Evolutionary conservation across 2,888 invertebrate genomes (phyloP).

Genomic region (Drosophila maculinotata): DNA sequence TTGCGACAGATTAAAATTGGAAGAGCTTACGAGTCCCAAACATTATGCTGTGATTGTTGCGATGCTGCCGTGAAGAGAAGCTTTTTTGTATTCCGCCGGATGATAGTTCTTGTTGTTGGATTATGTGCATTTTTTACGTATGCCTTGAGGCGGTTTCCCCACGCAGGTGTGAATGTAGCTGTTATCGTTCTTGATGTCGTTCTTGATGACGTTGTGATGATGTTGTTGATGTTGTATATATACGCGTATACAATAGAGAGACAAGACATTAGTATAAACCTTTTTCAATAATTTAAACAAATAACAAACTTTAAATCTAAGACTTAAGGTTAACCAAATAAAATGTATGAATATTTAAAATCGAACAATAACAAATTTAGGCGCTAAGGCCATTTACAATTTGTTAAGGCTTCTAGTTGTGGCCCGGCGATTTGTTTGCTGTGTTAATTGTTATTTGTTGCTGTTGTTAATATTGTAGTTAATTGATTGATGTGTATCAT

Average conservation of each 20-base stretch:
- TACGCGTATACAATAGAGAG: constrained; percentile 80
- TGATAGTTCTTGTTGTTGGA: constrained; percentile 9
- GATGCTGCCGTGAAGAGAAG: constrained; percentile 3
- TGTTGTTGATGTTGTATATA: constrained; percentile 66
- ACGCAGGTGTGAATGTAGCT: constrained; percentile 5
- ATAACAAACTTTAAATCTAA: constrained; percentile 70
- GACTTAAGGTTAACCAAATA: constrained; percentile 58
- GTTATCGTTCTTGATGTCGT: constrained; percentile 17
- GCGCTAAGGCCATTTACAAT: constrained; percentile 1
- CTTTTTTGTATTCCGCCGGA: constrained; percentile 17
- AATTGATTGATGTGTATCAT: constrained; percentile 33
- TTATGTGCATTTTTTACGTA: constrained; percentile 8
- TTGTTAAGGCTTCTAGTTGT: constrained; percentile 14
- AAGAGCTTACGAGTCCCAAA: constrained; percentile 68
- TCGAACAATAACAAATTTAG: constrained; percentile 19
- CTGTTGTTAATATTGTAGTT: constrained; percentile 33
- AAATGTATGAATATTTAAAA: constrained; percentile 27
- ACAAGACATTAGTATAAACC: constrained; percentile 75
- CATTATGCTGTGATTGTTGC: constrained; percentile 1
- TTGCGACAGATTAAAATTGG: constrained; percentile 63
- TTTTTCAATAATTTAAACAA: constrained; percentile 75
- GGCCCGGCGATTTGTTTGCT: constrained; percentile 15
- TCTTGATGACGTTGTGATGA: constrained; percentile 22
- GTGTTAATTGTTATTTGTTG: constrained; percentile 27
- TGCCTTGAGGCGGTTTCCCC: constrained; percentile 14